These are phyloP conservation scores for Sparus aurata DNA, from an alignment of 2,797 vertebrate genomes.

Conservation along the genomic window DNA sequence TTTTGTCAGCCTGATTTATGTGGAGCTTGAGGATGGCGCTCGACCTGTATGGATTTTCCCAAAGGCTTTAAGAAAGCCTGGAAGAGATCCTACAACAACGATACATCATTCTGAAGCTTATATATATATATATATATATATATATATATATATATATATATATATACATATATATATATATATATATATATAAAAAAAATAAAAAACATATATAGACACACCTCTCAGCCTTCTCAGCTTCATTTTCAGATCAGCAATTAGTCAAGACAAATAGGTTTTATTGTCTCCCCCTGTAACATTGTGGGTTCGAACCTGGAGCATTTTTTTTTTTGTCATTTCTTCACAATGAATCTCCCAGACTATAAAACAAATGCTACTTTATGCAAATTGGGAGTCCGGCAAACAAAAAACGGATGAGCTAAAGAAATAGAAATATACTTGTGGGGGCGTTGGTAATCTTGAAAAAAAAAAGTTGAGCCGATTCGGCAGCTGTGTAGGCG, in stretches of 20 bases:
- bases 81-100: constrained; percentile 1
- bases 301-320: not conserved
- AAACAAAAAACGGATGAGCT: constrained; percentile 36
- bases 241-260: constrained; percentile 13
- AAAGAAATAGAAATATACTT: constrained; percentile 37
- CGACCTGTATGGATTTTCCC: constrained; percentile 17
- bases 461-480: constrained; percentile 33
- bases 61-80: constrained; percentile 17
- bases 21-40: constrained; percentile 22
- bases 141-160: too few species aligned
- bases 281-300: too few species aligned
- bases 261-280: not conserved
- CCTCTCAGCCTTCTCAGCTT: not conserved
- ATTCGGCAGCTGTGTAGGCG: constrained; percentile 50
- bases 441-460: constrained; percentile 42
- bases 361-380: constrained; percentile 9
- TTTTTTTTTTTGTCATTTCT: not conserved
- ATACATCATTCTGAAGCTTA: constrained; percentile 34
- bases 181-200: too few species aligned
- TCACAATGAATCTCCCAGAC: not conserved
- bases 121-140: too few species aligned
- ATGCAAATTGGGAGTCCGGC: constrained; percentile 24
- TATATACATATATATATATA: too few species aligned
- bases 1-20: constrained; percentile 65
- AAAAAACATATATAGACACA: too few species aligned